phyloP scores from a whole-genome alignment of 2,113 vertebrate species.

The Monarcha castaneiventris region DNA sequence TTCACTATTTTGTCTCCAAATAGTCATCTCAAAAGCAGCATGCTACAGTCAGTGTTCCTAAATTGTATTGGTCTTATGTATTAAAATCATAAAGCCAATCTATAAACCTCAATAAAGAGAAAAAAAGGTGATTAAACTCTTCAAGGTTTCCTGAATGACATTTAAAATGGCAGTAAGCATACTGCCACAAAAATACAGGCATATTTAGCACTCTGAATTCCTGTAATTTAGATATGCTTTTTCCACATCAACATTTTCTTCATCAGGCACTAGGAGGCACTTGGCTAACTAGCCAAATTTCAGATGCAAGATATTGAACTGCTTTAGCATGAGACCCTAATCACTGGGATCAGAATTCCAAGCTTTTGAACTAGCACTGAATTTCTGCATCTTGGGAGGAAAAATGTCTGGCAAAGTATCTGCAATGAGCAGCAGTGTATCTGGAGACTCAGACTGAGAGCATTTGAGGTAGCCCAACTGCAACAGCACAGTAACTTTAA shows the following conservation, averaged over 20 bases:
- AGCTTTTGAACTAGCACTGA: neutral
- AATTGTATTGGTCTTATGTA: accelerated
- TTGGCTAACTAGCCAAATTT: neutral
- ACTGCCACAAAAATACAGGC: neutral
- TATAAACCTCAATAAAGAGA: neutral
- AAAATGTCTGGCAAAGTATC: neutral
- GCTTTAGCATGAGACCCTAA: neutral
- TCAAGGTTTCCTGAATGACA: neutral
- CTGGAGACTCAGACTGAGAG: neutral
- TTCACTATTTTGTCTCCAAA: neutral
- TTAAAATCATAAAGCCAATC: neutral
- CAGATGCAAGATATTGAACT: neutral
- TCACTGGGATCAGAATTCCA: neutral
- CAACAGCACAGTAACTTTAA: neutral
- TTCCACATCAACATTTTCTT: neutral
- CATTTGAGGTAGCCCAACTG: neutral
- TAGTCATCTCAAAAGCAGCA: neutral
- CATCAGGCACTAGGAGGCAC: neutral
- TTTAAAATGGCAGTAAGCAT: neutral
- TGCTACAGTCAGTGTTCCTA: neutral
- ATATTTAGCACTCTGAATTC: neutral
- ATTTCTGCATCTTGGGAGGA: neutral
- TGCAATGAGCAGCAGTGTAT: neutral
- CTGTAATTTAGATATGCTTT: neutral
- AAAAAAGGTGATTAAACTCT: neutral